A percentile compares a stretch with the other conserved stretches of the same genome.
phyloP scores from a whole-genome alignment of 2,797 vertebrate species.

The Tenualosa thibaudeaui region DNA sequence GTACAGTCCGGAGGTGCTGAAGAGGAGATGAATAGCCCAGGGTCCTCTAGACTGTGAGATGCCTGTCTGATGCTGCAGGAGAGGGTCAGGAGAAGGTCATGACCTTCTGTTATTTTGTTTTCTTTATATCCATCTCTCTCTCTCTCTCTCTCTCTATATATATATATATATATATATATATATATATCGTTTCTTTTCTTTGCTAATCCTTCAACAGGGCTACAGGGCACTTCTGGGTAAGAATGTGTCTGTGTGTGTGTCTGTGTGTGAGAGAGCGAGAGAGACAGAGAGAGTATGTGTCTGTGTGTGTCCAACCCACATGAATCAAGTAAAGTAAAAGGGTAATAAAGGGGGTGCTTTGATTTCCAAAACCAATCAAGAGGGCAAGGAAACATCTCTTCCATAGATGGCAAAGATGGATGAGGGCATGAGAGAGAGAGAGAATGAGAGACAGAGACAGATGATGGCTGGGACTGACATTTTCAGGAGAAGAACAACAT shows the following conservation, averaged over 20 bases:
- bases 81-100: no score
- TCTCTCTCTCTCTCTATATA: no score
- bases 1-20: neutral
- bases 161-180: no score
- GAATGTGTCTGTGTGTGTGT: no score
- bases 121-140: no score
- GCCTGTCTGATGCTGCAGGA: neutral
- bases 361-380: neutral
- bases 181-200: no score
- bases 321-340: neutral
- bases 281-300: no score
- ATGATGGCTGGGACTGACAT: neutral
- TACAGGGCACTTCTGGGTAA: no score
- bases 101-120: no score
- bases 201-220: no score
- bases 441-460: neutral
- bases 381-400: neutral
- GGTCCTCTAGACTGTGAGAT: neutral
- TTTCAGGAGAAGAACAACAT: neutral
- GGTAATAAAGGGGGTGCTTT: neutral
- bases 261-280: no score
- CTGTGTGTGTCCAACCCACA: neutral
- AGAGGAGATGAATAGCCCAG: neutral
- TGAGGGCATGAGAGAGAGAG: neutral
- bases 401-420: slow-evolving; percentile 3